phyloP scores from a whole-genome alignment of 2,797 vertebrate species.

The Centropyge bicolor region DNA sequence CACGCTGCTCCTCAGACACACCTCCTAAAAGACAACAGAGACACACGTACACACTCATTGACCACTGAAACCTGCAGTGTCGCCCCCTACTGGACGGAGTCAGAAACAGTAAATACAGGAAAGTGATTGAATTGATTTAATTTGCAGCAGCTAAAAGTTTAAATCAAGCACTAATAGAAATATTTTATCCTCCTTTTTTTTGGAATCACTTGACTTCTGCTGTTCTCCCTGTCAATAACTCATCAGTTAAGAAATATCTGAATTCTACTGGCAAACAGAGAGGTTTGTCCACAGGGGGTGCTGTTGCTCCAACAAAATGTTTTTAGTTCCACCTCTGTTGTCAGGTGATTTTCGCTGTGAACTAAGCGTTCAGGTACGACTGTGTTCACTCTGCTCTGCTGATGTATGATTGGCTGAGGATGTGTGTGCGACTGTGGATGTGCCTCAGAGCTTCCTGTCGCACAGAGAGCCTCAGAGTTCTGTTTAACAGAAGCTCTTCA shows the following conservation, averaged over 20 bases:
- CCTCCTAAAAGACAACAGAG: constrained; percentile 69
- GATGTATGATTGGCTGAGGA: constrained; percentile 16
- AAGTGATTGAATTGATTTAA: not conserved
- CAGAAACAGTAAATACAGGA: not conserved
- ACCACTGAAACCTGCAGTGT: not conserved
- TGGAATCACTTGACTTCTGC: not conserved
- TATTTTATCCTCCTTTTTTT: not conserved
- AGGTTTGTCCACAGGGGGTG: not conserved
- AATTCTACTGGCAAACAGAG: not conserved
- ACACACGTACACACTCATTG: constrained; percentile 79
- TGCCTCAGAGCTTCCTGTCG: constrained; percentile 84
- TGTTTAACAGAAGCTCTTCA: constrained; percentile 82
- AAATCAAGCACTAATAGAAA: not conserved
- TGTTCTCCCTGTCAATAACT: not conserved
- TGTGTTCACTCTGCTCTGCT: not conserved
- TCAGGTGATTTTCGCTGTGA: not conserved
- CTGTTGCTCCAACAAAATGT: too few relatives aligned
- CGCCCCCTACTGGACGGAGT: not conserved
- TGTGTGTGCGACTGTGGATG: constrained; percentile 84
- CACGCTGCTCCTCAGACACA: constrained; percentile 64
- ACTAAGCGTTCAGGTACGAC: constrained; percentile 7
- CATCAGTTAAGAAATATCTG: not conserved
- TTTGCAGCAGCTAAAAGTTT: not conserved
- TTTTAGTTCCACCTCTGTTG: not conserved
- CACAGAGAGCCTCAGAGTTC: constrained; percentile 88